Conservation (phyloP, 2,888 invertebrate genomes). For the Arrhopalites spinosus region DNA sequence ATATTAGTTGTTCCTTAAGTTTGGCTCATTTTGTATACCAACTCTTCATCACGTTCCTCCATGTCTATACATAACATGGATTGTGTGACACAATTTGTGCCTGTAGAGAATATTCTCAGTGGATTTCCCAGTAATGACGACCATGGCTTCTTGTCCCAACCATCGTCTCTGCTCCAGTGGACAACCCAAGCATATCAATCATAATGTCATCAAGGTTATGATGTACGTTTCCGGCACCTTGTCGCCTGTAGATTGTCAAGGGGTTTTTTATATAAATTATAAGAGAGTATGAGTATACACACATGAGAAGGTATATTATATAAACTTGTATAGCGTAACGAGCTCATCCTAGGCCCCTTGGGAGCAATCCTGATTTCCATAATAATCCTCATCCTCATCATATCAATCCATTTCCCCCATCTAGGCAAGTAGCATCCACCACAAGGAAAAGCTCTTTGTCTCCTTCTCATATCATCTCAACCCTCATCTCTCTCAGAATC, state of each 20-base stretch:
- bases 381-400: slow-evolving; percentile 36
- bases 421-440: not conserved
- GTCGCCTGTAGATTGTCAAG: slow-evolving; percentile 14
- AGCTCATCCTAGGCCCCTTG: slow-evolving; percentile 26
- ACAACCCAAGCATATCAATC: slow-evolving; percentile 21
- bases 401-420: slow-evolving; percentile 29
- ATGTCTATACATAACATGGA: too few species aligned
- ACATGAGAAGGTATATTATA: too few species aligned
- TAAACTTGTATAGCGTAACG: too few species aligned
- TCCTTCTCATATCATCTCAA: not conserved
- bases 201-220: slow-evolving; percentile 30
- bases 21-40: not conserved
- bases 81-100: too few species aligned
- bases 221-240: slow-evolving; percentile 31
- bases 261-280: too few species aligned
- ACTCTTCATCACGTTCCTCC: not conserved
- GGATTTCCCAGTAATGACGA: too few species aligned
- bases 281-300: too few species aligned
- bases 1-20: too few species aligned
- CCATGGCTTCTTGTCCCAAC: not conserved
- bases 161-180: not conserved
- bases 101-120: too few species aligned
- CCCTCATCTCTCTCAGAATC: not conserved
- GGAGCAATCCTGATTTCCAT: slow-evolving; percentile 40
- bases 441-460: not conserved